A percentile compares a stretch with the other conserved stretches of the same genome.
Conservation (phyloP, 1,140 invertebrate genomes). For the Xylocopa sonorina region DNA sequence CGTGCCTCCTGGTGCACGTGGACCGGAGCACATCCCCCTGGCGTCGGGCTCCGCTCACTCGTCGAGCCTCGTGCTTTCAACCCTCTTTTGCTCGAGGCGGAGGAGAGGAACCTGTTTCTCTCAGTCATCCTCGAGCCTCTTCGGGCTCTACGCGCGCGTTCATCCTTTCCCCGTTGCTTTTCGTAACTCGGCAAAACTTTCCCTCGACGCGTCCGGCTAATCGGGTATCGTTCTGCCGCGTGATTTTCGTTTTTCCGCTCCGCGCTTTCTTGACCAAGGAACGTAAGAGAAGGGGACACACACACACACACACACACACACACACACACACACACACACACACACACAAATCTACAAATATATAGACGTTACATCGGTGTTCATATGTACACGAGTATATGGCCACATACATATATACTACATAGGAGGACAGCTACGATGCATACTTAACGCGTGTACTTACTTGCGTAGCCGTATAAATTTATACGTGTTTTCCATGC, state of each 20-base stretch:
- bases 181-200: background rate
- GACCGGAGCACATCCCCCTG: constrained; percentile 56
- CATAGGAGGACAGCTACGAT: too few species aligned
- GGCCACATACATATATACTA: background rate
- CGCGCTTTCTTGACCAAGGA: constrained; percentile 2
- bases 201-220: background rate
- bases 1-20: constrained; percentile 77
- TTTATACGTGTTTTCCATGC: background rate
- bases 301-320: too few species aligned
- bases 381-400: background rate
- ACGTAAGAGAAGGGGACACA: constrained; percentile 15
- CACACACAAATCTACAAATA: background rate
- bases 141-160: constrained; percentile 48
- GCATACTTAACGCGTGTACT: too few species aligned
- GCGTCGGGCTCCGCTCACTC: constrained; percentile 41
- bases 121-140: constrained; percentile 66
- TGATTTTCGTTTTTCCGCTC: background rate
- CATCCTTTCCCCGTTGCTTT: constrained; percentile 7
- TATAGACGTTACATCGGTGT: too few species aligned
- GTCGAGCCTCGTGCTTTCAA: constrained; percentile 60
- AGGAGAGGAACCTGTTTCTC: constrained; percentile 60
- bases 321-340: background rate
- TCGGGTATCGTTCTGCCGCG: background rate
- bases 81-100: constrained; percentile 61
- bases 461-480: background rate